phyloP scores from a whole-genome alignment of 2,797 vertebrate species.

The Pelochelys cantorii region DNA sequence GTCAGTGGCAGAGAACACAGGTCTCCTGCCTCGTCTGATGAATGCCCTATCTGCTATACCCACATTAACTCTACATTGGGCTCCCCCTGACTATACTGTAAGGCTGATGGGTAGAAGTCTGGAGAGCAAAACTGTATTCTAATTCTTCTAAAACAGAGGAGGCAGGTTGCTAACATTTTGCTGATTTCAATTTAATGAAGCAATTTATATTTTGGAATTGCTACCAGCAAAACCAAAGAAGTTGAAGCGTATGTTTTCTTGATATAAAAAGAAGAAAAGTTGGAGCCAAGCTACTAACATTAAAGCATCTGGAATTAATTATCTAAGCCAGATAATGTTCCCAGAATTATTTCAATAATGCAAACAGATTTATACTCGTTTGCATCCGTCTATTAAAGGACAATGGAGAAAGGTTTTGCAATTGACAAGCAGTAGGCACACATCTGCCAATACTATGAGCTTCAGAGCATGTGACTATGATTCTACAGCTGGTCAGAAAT shows the following conservation, averaged over 20 bases:
- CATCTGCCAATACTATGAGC: constrained; percentile 40
- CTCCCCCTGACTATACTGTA: not conserved
- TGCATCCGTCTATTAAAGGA: constrained; percentile 3
- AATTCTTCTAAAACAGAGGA: not conserved
- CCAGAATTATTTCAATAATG: constrained; percentile 59
- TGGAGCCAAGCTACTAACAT: constrained; percentile 42
- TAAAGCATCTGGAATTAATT: constrained; percentile 74
- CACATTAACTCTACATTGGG: not conserved
- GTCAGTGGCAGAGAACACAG: not conserved
- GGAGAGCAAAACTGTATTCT: fast-evolving
- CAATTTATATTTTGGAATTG: constrained; percentile 13
- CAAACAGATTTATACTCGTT: constrained; percentile 49
- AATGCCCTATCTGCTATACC: not conserved
- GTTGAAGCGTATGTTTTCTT: not conserved
- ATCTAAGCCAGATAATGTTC: constrained; percentile 55
- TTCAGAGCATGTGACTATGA: not conserved
- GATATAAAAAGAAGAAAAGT: not conserved
- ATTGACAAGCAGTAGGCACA: not conserved
- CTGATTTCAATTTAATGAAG: constrained; percentile 14
- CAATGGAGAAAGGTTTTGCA: not conserved
- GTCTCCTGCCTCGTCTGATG: not conserved
- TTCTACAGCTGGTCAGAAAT: not conserved
- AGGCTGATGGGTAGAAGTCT: not conserved
- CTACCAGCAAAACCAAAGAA: constrained; percentile 29
- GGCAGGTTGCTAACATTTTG: not conserved